Conservation (phyloP, 1,140 invertebrate genomes). For the Aethina tumida region DNA sequence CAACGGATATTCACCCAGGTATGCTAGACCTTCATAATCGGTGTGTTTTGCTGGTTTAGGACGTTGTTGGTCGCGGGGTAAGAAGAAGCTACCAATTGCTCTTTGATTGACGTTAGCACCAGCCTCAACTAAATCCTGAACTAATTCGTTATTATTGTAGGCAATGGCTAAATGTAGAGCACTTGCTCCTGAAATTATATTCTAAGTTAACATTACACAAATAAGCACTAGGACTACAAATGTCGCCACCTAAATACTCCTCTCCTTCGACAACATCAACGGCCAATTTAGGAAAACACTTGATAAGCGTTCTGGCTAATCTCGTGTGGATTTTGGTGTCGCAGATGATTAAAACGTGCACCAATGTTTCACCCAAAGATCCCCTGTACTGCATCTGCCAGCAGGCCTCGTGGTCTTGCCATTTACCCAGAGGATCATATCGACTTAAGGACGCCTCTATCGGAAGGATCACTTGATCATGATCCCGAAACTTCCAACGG, state of each 20-base stretch:
- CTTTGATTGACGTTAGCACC: constrained; percentile 86
- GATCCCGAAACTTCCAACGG: constrained; percentile 85
- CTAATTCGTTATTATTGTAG: constrained; percentile 91
- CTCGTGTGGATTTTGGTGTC: constrained; percentile 79
- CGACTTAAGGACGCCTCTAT: constrained; percentile 70
- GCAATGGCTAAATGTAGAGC: constrained; percentile 93
- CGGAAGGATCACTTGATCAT: constrained; percentile 69
- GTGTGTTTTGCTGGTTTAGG: constrained; percentile 63
- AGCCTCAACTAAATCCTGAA: constrained; percentile 81
- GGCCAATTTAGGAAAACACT: constrained; percentile 84
- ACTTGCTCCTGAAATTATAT: constrained; percentile 60
- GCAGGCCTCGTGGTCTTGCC: constrained; percentile 84
- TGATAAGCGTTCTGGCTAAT: constrained; percentile 79
- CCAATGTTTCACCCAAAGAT: constrained; percentile 84
- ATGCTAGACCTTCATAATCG: constrained; percentile 91
- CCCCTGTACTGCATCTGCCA: constrained; percentile 97
- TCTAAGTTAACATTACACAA: neutral
- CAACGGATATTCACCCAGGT: constrained; percentile 91
- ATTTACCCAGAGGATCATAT: constrained; percentile 75
- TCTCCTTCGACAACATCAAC: constrained; percentile 94
- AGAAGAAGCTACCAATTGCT: constrained; percentile 87
- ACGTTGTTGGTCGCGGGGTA: constrained; percentile 83
- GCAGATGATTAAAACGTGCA: constrained; percentile 92
- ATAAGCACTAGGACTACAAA: neutral
- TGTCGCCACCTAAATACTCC: constrained; percentile 79